Evolutionary conservation across 2,888 invertebrate species (phyloP).

Genomic region (Malthinus flaveolus): DNA sequence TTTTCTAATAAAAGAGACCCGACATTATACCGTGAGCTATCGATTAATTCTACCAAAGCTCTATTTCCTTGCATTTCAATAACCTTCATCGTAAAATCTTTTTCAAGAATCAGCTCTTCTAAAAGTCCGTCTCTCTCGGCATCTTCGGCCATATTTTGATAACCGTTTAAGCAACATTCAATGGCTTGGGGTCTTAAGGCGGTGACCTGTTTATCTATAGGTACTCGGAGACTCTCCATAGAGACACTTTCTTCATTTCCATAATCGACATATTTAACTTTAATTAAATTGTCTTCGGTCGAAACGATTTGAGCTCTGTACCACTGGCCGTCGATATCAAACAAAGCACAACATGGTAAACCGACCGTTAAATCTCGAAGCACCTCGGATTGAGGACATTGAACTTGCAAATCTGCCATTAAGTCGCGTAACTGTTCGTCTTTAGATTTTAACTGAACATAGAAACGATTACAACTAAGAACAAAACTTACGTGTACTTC

Average conservation of each 20-base stretch:
- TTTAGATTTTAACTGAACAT: constrained; percentile 69
- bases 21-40: constrained; percentile 55
- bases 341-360: constrained; percentile 78
- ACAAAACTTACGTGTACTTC: constrained; percentile 67
- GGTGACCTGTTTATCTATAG: constrained; percentile 65
- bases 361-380: constrained; percentile 54
- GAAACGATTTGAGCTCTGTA: constrained; percentile 81
- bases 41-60: constrained; percentile 65
- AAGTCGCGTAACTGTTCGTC: constrained; percentile 64
- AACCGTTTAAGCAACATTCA: constrained; percentile 74
- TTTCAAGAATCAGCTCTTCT: constrained; percentile 71
- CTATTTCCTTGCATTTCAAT: constrained; percentile 59
- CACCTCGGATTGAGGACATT: constrained; percentile 55
- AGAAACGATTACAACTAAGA: constrained; percentile 73
- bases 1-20: constrained; percentile 50
- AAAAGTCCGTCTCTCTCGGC: constrained; percentile 63
- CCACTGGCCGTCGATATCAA: constrained; percentile 81
- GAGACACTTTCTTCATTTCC: constrained; percentile 87
- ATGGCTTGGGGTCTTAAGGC: constrained; percentile 73
- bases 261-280: constrained; percentile 90
- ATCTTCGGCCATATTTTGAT: constrained; percentile 60
- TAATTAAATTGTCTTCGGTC: constrained; percentile 45
- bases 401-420: constrained; percentile 67
- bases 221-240: constrained; percentile 62
- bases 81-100: constrained; percentile 63